Evolutionary conservation across 2,888 invertebrate genomes (phyloP), one percentile per base, ranked within the genome.

Genomic region (Pecten maximus): DNA sequence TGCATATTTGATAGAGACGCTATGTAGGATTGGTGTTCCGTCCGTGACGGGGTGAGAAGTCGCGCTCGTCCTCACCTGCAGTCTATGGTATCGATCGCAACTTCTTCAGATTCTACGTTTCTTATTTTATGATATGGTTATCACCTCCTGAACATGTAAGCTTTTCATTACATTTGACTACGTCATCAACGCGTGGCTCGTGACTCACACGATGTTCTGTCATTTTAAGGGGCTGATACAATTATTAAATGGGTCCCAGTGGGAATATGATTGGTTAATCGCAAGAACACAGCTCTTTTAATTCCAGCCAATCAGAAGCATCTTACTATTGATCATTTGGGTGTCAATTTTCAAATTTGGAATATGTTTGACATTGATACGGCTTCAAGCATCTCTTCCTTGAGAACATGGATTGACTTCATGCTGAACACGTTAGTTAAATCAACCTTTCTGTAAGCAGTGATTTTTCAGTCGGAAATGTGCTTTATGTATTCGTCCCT

Each of bases 31-130:
- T 60, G 23, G 23, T n/a, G n/a, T 10, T 28, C 23, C 74, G 74
- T 74, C 74, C 74, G 74, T 74, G 35, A 74, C 74, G 35, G 35
- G 35, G 74, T 74, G 74, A 35, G 35, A 74, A 74, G 74, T 74
- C 74, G 23, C 74, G 74, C 74, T 19, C 35, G 35, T 74, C 74
- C 12, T 35, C 74, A 74, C 74, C 74, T 74, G 28, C 74, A 74
- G 74, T 74, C 2, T 74, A 28, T 28, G 35, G 74, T 15, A 74
- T 35, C 1, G 35, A 74, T 54, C 50, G 16, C 50, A 74, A 35
- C 74, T 8, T 35, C 16, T 8, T 35, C 8, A 74, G 28, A 74
- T 74, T 74, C 35, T 35, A 35, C 12, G n/a, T 74, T 74, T 35
- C 35, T 74, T 35, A 28, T 23, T 74, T 74, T 74, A 74, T 74